A percentile compares a stretch with the other conserved stretches of the same genome.
Evolutionary conservation across 1,140 invertebrate species (phyloP).

Genomic region (Lepeophtheirus salmonis): DNA sequence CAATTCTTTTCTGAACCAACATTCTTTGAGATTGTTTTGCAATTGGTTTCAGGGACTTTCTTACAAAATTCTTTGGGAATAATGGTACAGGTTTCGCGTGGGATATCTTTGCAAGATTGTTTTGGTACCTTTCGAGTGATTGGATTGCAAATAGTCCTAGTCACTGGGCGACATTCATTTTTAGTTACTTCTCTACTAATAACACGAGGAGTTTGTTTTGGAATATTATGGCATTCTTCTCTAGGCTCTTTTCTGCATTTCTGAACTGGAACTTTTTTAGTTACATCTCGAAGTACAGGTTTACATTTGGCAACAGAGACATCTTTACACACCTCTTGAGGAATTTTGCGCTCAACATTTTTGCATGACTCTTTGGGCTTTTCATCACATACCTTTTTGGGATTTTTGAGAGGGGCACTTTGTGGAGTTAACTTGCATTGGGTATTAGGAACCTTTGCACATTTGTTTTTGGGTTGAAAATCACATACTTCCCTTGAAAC

Average conservation of each 20-base stretch:
- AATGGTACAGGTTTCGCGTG: background rate
- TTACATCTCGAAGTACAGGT: background rate
- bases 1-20: background rate
- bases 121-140: background rate
- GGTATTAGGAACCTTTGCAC: too few relatives aligned
- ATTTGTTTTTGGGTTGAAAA: background rate
- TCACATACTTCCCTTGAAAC: background rate
- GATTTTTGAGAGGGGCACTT: background rate
- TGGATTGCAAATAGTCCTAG: background rate
- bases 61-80: background rate
- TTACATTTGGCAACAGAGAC: background rate
- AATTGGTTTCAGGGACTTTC: background rate
- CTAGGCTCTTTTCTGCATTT: background rate
- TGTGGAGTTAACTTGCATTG: too few relatives aligned
- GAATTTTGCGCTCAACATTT: background rate
- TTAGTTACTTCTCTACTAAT: background rate
- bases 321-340: background rate
- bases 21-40: background rate
- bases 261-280: background rate
- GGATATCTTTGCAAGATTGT: background rate
- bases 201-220: background rate
- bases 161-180: background rate
- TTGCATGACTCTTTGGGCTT: background rate
- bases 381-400: background rate
- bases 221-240: background rate